phyloP scores from a whole-genome alignment of 2,797 vertebrate genomes.

The Microctenopoma lineatum region DNA sequence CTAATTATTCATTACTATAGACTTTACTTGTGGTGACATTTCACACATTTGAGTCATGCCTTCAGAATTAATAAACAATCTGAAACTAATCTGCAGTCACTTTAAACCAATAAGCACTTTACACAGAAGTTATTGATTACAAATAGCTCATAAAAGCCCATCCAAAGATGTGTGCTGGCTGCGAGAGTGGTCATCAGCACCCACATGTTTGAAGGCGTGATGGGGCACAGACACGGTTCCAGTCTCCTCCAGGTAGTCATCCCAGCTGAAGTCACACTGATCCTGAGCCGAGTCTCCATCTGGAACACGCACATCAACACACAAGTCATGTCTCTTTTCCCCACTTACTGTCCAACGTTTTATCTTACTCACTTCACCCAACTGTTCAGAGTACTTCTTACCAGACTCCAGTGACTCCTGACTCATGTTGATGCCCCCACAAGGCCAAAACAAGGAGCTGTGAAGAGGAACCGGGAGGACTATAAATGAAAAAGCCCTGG shows the following conservation, averaged over 20 bases:
- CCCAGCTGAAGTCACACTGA: constrained; percentile 95
- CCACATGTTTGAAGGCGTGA: constrained; percentile 96
- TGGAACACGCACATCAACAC: constrained; percentile 63
- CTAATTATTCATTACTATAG: neutral
- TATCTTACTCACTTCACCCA: constrained; percentile 34
- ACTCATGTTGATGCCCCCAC: constrained; percentile 81
- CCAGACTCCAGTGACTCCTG: constrained; percentile 83
- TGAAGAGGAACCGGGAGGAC: constrained; percentile 61
- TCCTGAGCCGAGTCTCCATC: constrained; percentile 93
- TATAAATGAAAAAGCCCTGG: constrained; percentile 22
- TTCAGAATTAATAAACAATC: constrained; percentile 14
- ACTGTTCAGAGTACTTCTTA: constrained; percentile 65
- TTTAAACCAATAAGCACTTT: neutral
- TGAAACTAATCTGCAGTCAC: neutral
- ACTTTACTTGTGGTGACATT: constrained; percentile 1
- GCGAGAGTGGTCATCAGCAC: constrained; percentile 57
- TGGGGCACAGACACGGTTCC: constrained; percentile 91
- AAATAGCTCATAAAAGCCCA: constrained; percentile 18
- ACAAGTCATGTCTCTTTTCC: constrained; percentile 12
- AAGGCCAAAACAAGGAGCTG: constrained; percentile 63
- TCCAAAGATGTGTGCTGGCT: constrained; percentile 4
- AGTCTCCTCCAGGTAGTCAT: constrained; percentile 97
- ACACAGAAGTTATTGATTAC: constrained; percentile 6
- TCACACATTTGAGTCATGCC: constrained; percentile 1
- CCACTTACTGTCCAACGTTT: constrained; percentile 28